Conservation (phyloP, 2,888 invertebrate genomes). For the Colostygia pectinataria region DNA sequence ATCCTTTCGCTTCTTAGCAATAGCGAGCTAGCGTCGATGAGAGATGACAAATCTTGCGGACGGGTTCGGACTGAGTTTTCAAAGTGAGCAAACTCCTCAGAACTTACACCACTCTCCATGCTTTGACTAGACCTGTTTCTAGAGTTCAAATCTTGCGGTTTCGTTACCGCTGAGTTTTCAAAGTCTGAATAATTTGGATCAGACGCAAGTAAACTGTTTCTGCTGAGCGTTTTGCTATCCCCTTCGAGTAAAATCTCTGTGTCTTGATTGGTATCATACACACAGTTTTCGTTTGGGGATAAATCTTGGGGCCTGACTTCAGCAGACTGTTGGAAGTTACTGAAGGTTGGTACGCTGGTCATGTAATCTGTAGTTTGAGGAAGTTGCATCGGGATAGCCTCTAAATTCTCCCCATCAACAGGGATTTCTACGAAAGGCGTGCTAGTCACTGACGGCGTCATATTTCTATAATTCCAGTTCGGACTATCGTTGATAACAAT, state of each 20-base stretch:
- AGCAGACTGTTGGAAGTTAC: conserved; percentile 58
- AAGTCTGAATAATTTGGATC: conserved; percentile 67
- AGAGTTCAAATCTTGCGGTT: conserved; percentile 58
- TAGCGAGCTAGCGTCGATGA: conserved; percentile 60
- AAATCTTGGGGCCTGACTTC: conserved; percentile 60
- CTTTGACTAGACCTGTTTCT: conserved; percentile 58
- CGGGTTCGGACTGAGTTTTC: conserved; percentile 56
- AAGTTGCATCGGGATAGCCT: conserved; percentile 51
- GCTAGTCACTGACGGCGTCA: conserved; percentile 66
- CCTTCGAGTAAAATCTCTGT: conserved; percentile 49
- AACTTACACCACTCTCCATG: conserved; percentile 54
- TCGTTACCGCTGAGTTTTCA: conserved; percentile 56
- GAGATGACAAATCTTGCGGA: conserved; percentile 65
- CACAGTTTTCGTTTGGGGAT: conserved; percentile 32
- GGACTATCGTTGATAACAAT: conserved; percentile 51
- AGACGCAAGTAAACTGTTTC: conserved; percentile 40
- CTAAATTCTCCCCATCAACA: conserved; percentile 38
- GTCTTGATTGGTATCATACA: not conserved
- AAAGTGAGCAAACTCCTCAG: conserved; percentile 63
- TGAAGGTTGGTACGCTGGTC: conserved; percentile 52
- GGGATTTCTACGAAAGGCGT: conserved; percentile 55
- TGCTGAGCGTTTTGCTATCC: conserved; percentile 53
- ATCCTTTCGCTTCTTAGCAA: conserved; percentile 59
- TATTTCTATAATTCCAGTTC: conserved; percentile 51
- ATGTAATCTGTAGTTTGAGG: conserved; percentile 39